phyloP scores from a whole-genome alignment of 2,888 invertebrate genomes.

The Hesperia comma region DNA sequence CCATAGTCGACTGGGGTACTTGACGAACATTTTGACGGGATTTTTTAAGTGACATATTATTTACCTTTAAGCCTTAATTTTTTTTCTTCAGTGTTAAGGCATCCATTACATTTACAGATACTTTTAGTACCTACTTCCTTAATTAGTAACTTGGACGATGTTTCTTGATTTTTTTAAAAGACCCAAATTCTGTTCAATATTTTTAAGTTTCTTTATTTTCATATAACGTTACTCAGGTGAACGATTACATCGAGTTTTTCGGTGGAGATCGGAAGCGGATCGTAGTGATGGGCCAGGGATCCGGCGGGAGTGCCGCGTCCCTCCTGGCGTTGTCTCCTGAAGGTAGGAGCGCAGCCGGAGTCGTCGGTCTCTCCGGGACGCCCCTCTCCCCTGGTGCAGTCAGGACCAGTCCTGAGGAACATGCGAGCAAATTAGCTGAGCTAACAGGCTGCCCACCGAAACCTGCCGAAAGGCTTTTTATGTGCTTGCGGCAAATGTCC shows the following conservation, averaged over 20 bases:
- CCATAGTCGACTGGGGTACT: no score
- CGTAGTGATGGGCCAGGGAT: slow-evolving; percentile 90
- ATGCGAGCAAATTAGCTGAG: slow-evolving; percentile 85
- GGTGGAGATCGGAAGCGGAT: slow-evolving; percentile 89
- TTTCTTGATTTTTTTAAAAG: neutral
- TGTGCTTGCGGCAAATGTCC: slow-evolving; percentile 85
- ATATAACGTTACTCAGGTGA: slow-evolving; percentile 57
- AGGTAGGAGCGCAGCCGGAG: slow-evolving; percentile 85
- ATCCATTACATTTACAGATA: no score
- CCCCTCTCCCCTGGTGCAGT: slow-evolving; percentile 88
- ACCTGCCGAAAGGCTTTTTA: slow-evolving; percentile 85
- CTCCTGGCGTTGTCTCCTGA: slow-evolving; percentile 87
- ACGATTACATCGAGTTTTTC: slow-evolving; percentile 89
- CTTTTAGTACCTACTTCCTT: no score
- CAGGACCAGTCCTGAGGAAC: slow-evolving; percentile 85
- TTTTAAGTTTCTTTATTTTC: neutral
- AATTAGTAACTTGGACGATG: neutral
- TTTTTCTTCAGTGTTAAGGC: no score
- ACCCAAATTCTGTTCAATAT: neutral
- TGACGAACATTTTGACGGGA: no score
- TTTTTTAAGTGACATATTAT: neutral
- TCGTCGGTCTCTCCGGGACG: slow-evolving; percentile 90
- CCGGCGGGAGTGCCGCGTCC: slow-evolving; percentile 89
- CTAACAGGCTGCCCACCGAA: slow-evolving; percentile 85
- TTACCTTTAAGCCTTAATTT: no score